A percentile compares a stretch with the other conserved stretches of the same genome.
Evolutionary conservation across 35 echinoderm and acorn worm genomes (phyloP).

Genomic region (Holothuria glaberrima): DNA sequence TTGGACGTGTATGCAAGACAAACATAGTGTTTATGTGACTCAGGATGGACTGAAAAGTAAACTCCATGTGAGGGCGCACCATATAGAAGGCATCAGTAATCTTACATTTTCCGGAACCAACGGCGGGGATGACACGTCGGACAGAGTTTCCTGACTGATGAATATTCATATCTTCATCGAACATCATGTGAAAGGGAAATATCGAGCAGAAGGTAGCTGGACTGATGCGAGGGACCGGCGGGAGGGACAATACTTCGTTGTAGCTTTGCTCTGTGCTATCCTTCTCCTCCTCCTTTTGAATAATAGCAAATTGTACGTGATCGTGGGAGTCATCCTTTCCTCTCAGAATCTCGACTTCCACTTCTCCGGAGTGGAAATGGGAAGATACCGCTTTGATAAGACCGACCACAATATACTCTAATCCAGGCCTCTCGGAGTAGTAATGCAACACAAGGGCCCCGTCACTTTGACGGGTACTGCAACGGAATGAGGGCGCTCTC

Average conservation of each 20-base stretch:
- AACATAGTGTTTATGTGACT: constrained; percentile 95
- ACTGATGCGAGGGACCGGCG: constrained; percentile 71
- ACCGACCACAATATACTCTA: constrained; percentile 92
- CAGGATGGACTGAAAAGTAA: constrained; percentile 88
- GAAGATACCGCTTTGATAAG: constrained; percentile 76
- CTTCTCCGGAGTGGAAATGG: constrained; percentile 76
- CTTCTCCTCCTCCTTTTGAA: constrained; percentile 71
- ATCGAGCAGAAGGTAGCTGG: constrained; percentile 84
- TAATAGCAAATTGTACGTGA: constrained; percentile 95
- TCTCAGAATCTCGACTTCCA: constrained; percentile 85
- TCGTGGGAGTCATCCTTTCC: constrained; percentile 84
- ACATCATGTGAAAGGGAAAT: constrained; percentile 96
- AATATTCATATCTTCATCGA: constrained; percentile 76
- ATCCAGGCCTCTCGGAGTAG: constrained; percentile 88
- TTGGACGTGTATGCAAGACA: constrained; percentile 72
- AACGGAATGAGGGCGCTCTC: constrained; percentile 94
- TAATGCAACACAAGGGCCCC: constrained; percentile 98
- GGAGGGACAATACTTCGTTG: constrained; percentile 47
- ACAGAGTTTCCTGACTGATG: constrained; percentile 87
- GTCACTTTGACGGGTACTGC: constrained; percentile 83
- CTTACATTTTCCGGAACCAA: constrained; percentile 59
- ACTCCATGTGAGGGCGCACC: constrained; percentile 93
- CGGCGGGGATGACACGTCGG: constrained; percentile 63
- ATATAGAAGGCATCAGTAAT: constrained; percentile 84
- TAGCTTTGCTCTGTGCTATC: constrained; percentile 35